Base-by-base conservation (phyloP, 2,888 invertebrate species). In the Eilema caniola region DNA sequence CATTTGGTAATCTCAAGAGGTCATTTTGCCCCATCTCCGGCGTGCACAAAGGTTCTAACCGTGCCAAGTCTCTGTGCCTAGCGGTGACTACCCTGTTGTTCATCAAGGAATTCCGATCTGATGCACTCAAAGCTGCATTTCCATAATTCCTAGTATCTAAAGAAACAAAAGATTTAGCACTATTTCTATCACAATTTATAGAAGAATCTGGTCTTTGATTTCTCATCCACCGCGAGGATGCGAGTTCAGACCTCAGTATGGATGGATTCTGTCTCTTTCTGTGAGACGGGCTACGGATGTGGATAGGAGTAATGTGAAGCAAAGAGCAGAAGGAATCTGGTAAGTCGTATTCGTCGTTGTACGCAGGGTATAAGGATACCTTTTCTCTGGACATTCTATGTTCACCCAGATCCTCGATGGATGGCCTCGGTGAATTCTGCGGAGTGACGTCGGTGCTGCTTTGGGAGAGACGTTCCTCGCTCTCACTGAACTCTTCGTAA, bases 201-300 rank as follows among this genome's bases (percentile, higher is more conserved):
- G 95, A 92, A 0, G 95, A 95, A 67, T 95, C 95, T 0, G 95
- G 94, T 73, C 94, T 87, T 0, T 88, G 87, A 62, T 86, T 89
- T 67, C 90, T 88, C 93, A 94, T 93, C 95, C 95, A 95, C n/a
- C 89, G 85, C 0, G 95, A 95, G 0, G 95, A 95, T 2, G 93
- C 93, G 23, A 95, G 81, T 69, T 95, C 95, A 3, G 95, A 95
- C 83, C 92, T 90, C 20, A 95, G 75, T 67, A 95, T 91, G 1
- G 92, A 92, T 3, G 90, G 91, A 72, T 89, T 92, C 56, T 90
- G 91, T 67, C 89, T 89, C 79, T 92, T 93, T 72, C 89, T 91
- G 33, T 88, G 87, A 12, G 84, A 79, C 0, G 94, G 94, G 75
- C 92, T 95, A 57, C 90, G 86, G 66, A 93, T 92, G 57, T 92